Evolutionary conservation across 2,113 vertebrate species (phyloP), one percentile per base, ranked within the genome.

Genomic region (Gulo gulo): DNA sequence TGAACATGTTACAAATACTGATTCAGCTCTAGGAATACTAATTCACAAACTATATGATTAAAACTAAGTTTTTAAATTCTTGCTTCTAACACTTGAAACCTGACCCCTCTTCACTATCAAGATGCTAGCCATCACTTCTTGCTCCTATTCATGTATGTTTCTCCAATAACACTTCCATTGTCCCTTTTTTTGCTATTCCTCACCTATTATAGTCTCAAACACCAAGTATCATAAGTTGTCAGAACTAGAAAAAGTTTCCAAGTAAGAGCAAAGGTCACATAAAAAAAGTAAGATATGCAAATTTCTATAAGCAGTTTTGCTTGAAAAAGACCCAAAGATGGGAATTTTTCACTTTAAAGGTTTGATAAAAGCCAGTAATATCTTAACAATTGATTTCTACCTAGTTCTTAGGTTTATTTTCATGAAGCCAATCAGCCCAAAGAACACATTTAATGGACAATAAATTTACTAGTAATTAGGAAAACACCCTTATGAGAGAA

Each of bases 41-140:
- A 92, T 63, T 92, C 24, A 31, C 80, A 82, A 92, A 42, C 0
- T 15, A 91, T 57, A 67, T 67, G 78, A 67, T 23, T 36, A 91
- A 82, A 79, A 83, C 59, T 83, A 82, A 86, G 12, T 88, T 90
- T 90, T 87, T 86, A 81, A 94, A 82, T 71, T 97, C 31, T 93
- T 91, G 57, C 23, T 91, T 88, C 59, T 61, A 88, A 79, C 34
- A 87, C 29, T 45, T 91, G 55, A 94, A 88, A 88, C 52, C 39
- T 59, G 20, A 91, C 9, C 24, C 21, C 42, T 34, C 21, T 93
- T 88, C 52, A 86, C 67, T 92, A 52, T 36, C 26, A 80, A 76
- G 47, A 74, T 34, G 26, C 50, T 67, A 82, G 81, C 36, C 36
- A 67, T 31, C 74, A 79, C 29, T 79, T 95, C 18, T 89, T 81